Conservation (phyloP, 2,797 vertebrate species). For the Sardinella longiceps region DNA sequence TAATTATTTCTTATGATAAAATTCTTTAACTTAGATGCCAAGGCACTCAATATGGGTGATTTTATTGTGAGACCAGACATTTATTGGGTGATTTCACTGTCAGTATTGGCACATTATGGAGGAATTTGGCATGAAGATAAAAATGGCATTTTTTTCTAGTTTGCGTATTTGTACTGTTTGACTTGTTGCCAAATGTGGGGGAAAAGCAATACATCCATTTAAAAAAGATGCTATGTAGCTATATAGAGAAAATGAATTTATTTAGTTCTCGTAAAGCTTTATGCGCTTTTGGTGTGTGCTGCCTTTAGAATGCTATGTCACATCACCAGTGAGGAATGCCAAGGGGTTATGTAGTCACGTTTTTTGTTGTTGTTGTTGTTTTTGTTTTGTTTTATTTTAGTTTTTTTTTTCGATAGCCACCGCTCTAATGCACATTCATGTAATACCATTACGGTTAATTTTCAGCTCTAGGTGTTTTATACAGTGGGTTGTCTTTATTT, state of each 20-base stretch:
- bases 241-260: neutral
- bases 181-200: conserved; percentile 45
- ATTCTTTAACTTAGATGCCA: conserved; percentile 39
- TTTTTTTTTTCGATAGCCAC: neutral
- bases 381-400: too few species aligned
- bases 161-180: conserved; percentile 38
- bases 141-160: conserved; percentile 37
- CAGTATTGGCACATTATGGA: neutral
- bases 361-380: too few species aligned
- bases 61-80: conserved; percentile 34
- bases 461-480: neutral
- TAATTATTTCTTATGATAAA: conserved; percentile 20
- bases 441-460: neutral
- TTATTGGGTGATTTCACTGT: neutral
- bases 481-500: neutral
- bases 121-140: neutral
- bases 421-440: neutral
- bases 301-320: neutral
- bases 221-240: neutral
- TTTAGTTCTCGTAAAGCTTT: neutral
- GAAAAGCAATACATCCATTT: conserved; percentile 26
- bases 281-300: neutral
- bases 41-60: conserved; percentile 50
- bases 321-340: neutral
- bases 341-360: neutral